Percentiles rank a stretch among this genome's conserved stretches.
Evolutionary conservation across 2,113 vertebrate species (phyloP).

Genomic region (Micromys minutus): DNA sequence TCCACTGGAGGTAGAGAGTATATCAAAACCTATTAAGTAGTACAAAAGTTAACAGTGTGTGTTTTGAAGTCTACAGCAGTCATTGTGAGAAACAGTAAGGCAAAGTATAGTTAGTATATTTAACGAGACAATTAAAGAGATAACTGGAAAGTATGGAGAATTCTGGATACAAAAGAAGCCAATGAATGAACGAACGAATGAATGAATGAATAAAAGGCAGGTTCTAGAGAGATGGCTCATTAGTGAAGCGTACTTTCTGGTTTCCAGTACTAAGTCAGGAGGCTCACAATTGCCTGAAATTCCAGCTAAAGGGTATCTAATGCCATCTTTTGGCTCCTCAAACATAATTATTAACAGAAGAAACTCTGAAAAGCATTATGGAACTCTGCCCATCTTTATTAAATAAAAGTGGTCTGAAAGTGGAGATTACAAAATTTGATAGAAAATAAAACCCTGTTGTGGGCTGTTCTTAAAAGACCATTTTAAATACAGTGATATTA

Average conservation of each 20-base stretch:
- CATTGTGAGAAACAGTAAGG: neutral
- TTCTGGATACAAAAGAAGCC: neutral
- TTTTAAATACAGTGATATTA: neutral
- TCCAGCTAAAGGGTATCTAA: neutral
- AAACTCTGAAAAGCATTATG: neutral
- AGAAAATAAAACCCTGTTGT: neutral
- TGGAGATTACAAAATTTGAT: neutral
- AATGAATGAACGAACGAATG: too few relatives aligned
- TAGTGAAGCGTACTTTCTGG: neutral
- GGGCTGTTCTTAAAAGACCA: neutral
- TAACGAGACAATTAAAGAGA: neutral
- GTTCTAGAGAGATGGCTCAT: neutral
- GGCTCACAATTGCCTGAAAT: neutral
- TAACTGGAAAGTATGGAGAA: conserved; percentile 11
- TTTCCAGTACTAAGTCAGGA: too few relatives aligned
- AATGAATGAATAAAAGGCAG: too few relatives aligned
- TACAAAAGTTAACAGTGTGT: neutral
- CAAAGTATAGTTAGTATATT: neutral
- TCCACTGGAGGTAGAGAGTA: neutral
- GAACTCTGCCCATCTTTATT: neutral
- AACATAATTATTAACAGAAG: neutral
- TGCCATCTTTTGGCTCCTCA: neutral
- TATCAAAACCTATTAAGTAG: neutral
- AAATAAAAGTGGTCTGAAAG: neutral
- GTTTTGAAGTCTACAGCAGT: neutral